Conservation (phyloP, 2,888 invertebrate species). For the Macrosoma leucophasiata region DNA sequence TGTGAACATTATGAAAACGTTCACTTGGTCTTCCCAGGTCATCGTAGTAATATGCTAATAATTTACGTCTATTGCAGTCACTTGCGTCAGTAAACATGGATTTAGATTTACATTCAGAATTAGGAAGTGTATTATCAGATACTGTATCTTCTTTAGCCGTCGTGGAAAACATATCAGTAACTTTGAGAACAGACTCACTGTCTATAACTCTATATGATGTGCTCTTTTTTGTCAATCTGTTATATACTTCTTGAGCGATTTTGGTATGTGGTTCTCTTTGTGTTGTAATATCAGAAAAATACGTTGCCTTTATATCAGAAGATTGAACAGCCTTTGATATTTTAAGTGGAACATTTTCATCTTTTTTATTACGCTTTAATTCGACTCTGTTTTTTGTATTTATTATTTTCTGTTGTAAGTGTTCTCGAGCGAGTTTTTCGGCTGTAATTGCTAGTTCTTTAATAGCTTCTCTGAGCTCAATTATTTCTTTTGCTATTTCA, state of each 20-base stretch:
- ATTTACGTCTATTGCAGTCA: slow-evolving; percentile 31
- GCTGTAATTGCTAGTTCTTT: slow-evolving; percentile 42
- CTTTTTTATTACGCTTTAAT: slow-evolving; percentile 1
- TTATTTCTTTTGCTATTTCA: slow-evolving; percentile 44
- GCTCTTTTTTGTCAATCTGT: slow-evolving; percentile 40
- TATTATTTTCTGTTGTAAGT: slow-evolving; percentile 31
- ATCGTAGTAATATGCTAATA: slow-evolving; percentile 41
- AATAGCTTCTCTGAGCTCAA: slow-evolving; percentile 42
- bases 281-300: slow-evolving; percentile 38
- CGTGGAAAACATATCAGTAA: slow-evolving; percentile 58
- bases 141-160: slow-evolving; percentile 26
- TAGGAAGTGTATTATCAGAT: slow-evolving; percentile 29
- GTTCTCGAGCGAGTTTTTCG: slow-evolving; percentile 39
- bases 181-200: slow-evolving; percentile 55
- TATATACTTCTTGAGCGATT: slow-evolving; percentile 31
- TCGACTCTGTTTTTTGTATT: slow-evolving; percentile 16
- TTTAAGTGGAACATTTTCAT: slow-evolving; percentile 23
- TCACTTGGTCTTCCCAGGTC: slow-evolving; percentile 14
- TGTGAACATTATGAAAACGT: not conserved
- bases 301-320: slow-evolving; percentile 30
- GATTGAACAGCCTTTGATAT: slow-evolving; percentile 40
- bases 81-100: slow-evolving; percentile 37
- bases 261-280: slow-evolving; percentile 38
- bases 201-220: slow-evolving; percentile 56
- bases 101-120: slow-evolving; percentile 35